Conservation (phyloP, 2,113 vertebrate species). For the Scomber colias region DNA sequence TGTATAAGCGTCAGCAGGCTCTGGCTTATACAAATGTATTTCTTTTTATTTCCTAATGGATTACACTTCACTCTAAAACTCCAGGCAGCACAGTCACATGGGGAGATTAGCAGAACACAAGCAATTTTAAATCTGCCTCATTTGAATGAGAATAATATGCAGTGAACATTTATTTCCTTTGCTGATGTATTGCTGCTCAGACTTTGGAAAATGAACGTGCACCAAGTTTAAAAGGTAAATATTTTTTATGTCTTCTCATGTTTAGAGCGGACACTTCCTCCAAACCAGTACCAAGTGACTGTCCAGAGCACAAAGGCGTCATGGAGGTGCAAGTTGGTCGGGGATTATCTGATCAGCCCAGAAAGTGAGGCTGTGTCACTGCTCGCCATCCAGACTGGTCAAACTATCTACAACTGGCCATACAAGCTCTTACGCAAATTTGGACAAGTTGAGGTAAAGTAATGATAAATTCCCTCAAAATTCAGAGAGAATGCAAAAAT, state of each 20-base stretch:
- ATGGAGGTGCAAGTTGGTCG: conserved; percentile 84
- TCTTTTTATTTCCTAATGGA: conserved; percentile 63
- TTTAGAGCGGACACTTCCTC: conserved; percentile 51
- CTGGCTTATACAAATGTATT: conserved; percentile 58
- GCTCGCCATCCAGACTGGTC: conserved; percentile 66
- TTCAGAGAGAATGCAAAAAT: background rate
- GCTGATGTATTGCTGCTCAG: background rate
- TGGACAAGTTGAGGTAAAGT: conserved; percentile 88
- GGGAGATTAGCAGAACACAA: conserved; percentile 49
- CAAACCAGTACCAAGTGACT: conserved; percentile 84
- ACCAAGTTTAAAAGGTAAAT: background rate
- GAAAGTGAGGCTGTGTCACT: conserved; percentile 81
- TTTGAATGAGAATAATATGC: background rate
- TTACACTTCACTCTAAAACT: conserved; percentile 48
- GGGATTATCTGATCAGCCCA: conserved; percentile 85
- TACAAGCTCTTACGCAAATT: conserved; percentile 90
- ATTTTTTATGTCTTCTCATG: background rate
- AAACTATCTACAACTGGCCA: conserved; percentile 87
- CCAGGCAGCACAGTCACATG: conserved; percentile 14
- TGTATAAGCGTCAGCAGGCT: conserved; percentile 56
- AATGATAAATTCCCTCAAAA: background rate
- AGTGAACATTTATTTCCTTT: conserved; percentile 12
- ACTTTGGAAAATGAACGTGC: background rate
- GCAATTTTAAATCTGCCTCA: conserved; percentile 25
- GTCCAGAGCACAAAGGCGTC: conserved; percentile 85